Base-by-base conservation (phyloP, 2,888 invertebrate species). In the Sclerodermus sp. region DNA sequence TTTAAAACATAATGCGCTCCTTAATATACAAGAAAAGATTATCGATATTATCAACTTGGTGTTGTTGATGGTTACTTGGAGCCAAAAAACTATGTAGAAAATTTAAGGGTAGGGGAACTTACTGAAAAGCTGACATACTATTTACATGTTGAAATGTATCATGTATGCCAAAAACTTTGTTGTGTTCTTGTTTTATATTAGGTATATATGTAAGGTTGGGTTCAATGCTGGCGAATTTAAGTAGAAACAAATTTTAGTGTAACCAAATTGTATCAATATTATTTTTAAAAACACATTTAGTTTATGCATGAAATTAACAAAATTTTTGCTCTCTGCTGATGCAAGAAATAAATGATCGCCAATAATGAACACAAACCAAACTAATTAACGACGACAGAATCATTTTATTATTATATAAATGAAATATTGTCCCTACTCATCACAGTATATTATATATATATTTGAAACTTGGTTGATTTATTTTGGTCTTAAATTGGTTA, bases 131-230 rank as follows among this genome's bases (percentile, higher is more conserved):
- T 67, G 74, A 74, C 74, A 73, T 74, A 75, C 74, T 59, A 68
- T 60, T 74, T 74, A 74, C 76, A 71, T 70, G 73, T 74, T 75
- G 52, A 70, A 71, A 74, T 75, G 73, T 76, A 75, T 71, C 60
- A 68, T 58, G 73, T 76, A 76, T 75, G 74, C 67, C 71, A 70
- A 67, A 63, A 74, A 73, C 67, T 74, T 74, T 75, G 73, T 76
- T 76, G 75, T 76, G 72, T 76, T 76, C 74, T 75, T 75, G 76
- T 77, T 77, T 76, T 72, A 71, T 71, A 76, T 74, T 76, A 76
- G 71, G 70, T 74, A 70, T 74, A 72, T 72, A 63, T 62, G 60
- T 68, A 66, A 63, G 63, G 68, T 73, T 72, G 66, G 66, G 65
- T 72, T 73, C 71, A 68, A 57, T 68, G 67, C 66, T 68, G 71